Conservation (phyloP, 2,797 vertebrate genomes). For the Coreius guichenoti region DNA sequence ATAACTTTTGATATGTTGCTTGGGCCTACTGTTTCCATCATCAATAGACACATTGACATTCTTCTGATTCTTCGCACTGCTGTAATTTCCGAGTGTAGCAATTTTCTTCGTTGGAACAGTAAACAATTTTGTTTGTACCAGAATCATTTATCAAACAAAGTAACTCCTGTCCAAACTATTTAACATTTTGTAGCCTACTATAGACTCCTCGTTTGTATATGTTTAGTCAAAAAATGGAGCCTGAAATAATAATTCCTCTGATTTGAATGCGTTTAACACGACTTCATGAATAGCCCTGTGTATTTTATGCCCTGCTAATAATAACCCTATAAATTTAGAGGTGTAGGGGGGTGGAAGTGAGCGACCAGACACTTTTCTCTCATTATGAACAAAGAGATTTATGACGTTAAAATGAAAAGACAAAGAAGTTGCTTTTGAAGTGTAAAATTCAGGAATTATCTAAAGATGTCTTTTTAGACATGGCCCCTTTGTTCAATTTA, state of each 20-base stretch:
- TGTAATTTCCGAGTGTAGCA: background rate
- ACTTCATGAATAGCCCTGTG: constrained; percentile 56
- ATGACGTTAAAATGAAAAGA: constrained; percentile 74
- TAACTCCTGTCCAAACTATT: background rate
- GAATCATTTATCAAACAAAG: background rate
- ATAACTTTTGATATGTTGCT: background rate
- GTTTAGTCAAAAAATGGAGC: constrained; percentile 64
- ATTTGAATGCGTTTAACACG: constrained; percentile 52
- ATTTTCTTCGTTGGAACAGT: background rate
- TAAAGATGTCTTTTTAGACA: constrained; percentile 54
- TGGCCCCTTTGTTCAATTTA: constrained; percentile 8
- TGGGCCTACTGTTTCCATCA: background rate
- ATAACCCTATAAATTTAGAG: constrained; percentile 72
- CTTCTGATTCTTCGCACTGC: background rate
- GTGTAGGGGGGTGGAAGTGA: constrained; percentile 34
- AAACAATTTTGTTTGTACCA: constrained; percentile 9
- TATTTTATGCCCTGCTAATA: constrained; percentile 68
- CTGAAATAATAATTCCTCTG: constrained; percentile 66
- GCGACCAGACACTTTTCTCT: constrained; percentile 64
- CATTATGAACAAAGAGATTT: constrained; percentile 74
- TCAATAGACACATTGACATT: background rate
- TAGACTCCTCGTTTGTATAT: constrained; percentile 62
- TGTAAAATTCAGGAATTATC: constrained; percentile 65
- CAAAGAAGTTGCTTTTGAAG: constrained; percentile 69
- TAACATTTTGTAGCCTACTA: background rate